A percentile compares a stretch with the other conserved stretches of the same genome.
Conservation (phyloP, 2,888 invertebrate genomes). For the Hipparchia sbordonii region DNA sequence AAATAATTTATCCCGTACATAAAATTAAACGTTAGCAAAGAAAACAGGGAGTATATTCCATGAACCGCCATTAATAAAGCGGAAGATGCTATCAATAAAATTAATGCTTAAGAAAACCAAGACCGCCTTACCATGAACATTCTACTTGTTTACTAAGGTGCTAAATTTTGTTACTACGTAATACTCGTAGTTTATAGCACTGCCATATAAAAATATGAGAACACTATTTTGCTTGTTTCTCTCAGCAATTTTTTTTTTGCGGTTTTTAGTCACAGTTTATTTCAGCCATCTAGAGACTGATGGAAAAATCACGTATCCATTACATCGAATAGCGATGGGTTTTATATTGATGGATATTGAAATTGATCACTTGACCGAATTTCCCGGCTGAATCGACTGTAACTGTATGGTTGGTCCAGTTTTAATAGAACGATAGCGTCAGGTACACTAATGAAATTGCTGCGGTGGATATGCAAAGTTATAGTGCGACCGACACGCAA, state of each 20-base stretch:
- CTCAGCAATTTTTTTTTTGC: not conserved
- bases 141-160: not conserved
- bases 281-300: no score
- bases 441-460: no score
- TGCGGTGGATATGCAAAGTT: no score
- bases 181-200: no score
- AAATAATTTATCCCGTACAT: not conserved
- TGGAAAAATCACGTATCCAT: no score
- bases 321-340: not conserved
- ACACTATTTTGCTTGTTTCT: not conserved
- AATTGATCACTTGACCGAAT: no score
- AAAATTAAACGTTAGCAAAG: slow-evolving; percentile 3
- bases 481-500: no score
- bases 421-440: not conserved
- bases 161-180: not conserved
- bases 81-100: slow-evolving; percentile 28
- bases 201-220: not conserved
- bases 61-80: slow-evolving; percentile 22
- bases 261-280: no score
- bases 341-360: not conserved
- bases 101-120: slow-evolving; percentile 19
- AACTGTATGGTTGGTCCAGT: not conserved
- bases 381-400: no score
- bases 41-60: slow-evolving; percentile 6
- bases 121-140: slow-evolving; percentile 19